Base-by-base conservation (phyloP, 2,113 vertebrate genomes). In the Salvelinus alpinus region DNA sequence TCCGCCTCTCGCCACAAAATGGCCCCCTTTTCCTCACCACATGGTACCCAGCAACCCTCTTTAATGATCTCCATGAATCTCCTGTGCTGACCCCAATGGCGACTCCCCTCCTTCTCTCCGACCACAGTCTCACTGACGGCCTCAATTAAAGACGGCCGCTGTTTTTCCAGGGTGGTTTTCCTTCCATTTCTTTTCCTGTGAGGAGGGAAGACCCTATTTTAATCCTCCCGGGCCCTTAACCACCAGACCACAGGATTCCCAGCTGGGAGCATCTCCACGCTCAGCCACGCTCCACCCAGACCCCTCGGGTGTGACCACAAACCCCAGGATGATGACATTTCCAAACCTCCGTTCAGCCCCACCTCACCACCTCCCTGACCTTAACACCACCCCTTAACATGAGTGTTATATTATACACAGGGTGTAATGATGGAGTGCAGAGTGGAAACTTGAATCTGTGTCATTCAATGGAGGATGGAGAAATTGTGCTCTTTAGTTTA, bases 251-350 rank as follows among this genome's bases (percentile, higher is more conserved):
- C 91, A 88, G 66, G 78, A 86, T 89, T 85, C 80, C 77, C 75
- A 82, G 66, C 78, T 72, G 71, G 59, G 78, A 85, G 75, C 76
- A 71, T 88, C 86, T 80, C 70, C 48, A 31, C 54, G 77, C 71
- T 71, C 31, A 67, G 81, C 66, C 81, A 80, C 72, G 75, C 85
- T 90, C 85, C 87, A 81, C 82, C 88, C 86, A 82, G 82, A 88
- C 82, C 84, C 77, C 48, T 72, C 44, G 47, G 68, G 16, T 82
- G 78, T n/a, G 27, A 84, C 89, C 88, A 81, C 88, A 89, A 83
- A 85, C 83, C 85, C 80, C 75, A 80, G 77, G 70, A 82, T 78
- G 76, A 83, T 78, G 89, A 85, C 76, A 81, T 74, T 77, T 76
- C 25, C n/a, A 85, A 81, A 77, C 71, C 84, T 74, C 72, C 74